Conservation (phyloP, 2,113 vertebrate species). For the Scortum barcoo region DNA sequence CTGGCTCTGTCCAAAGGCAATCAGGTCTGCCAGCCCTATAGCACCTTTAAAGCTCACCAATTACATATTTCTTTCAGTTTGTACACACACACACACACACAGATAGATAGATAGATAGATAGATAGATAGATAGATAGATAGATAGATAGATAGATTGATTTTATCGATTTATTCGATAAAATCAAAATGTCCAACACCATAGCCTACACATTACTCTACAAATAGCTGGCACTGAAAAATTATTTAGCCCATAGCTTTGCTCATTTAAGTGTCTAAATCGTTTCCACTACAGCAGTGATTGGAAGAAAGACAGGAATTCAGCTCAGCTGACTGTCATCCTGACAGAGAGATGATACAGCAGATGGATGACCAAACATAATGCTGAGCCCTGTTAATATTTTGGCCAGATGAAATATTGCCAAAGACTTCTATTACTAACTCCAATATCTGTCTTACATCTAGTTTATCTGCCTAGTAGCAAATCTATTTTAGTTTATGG, state of each 20-base stretch:
- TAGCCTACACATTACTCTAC: neutral
- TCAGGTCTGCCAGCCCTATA: neutral
- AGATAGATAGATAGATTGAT: too few species aligned
- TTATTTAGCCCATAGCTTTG: constrained; percentile 31
- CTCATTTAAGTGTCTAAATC: constrained; percentile 23
- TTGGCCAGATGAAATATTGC: neutral
- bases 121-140: too few species aligned
- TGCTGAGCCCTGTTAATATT: neutral
- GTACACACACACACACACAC: too few species aligned
- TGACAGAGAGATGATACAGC: constrained; percentile 3
- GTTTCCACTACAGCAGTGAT: constrained; percentile 24
- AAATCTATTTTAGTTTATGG: neutral
- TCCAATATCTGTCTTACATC: neutral
- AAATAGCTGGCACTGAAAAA: constrained; percentile 29
- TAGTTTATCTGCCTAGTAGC: neutral
- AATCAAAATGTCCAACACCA: neutral
- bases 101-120: too few species aligned
- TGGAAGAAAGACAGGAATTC: constrained; percentile 24
- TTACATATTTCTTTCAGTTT: neutral
- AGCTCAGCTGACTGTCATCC: constrained; percentile 20
- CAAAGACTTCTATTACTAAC: neutral
- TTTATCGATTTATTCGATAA: neutral
- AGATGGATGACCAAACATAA: neutral
- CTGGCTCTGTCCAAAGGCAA: neutral
- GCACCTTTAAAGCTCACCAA: neutral